These are phyloP conservation scores for Albula goreensis DNA, from an alignment of 2,113 vertebrate species.

Conservation along the genomic window DNA sequence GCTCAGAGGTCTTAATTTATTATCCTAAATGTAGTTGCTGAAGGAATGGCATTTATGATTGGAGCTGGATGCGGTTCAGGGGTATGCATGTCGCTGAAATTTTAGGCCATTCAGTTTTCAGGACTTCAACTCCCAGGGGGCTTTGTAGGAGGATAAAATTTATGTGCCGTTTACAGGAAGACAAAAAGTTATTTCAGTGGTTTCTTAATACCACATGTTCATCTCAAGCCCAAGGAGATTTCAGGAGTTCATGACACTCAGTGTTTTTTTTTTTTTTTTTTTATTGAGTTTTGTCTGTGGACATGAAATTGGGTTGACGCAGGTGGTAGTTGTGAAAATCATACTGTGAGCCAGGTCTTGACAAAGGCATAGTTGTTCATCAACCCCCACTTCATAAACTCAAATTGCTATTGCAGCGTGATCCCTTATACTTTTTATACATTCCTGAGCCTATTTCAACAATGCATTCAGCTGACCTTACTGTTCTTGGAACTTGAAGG, in stretches of 20 bases:
- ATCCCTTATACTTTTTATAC: neutral
- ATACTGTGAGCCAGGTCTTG: neutral
- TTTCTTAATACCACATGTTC: neutral
- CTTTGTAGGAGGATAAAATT: neutral
- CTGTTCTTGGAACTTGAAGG: neutral
- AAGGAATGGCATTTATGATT: neutral
- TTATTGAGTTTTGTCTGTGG: neutral
- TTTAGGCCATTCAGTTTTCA: neutral
- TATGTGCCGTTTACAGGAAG: neutral
- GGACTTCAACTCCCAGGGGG: neutral
- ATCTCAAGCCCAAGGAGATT: neutral
- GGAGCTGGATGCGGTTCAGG: neutral
- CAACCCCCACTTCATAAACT: neutral
- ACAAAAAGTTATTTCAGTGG: neutral
- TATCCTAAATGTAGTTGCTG: neutral
- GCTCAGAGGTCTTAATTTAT: slow-evolving; percentile 10
- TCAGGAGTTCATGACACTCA: neutral
- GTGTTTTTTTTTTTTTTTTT: neutral
- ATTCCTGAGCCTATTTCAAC: neutral
- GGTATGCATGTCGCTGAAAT: neutral
- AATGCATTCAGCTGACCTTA: neutral
- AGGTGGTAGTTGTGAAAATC: neutral
- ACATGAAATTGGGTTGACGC: neutral
- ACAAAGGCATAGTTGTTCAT: neutral
- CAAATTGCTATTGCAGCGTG: neutral